A percentile compares a stretch with the other conserved stretches of the same genome.
Conservation (phyloP, 2,888 invertebrate species). For the Idaea dimidiata region DNA sequence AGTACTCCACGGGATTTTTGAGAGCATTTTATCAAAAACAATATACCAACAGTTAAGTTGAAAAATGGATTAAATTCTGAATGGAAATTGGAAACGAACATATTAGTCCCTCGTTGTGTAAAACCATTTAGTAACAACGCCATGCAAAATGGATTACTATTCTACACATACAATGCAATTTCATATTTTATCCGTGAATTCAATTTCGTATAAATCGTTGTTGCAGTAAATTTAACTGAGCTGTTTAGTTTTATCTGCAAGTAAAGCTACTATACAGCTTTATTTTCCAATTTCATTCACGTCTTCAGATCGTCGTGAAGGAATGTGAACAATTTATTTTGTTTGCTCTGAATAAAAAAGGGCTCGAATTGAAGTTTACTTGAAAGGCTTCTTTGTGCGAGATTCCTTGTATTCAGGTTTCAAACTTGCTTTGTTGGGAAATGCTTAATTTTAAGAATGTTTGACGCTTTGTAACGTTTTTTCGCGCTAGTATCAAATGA, state of each 20-base stretch:
- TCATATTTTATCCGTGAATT: conserved; percentile 1
- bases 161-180: neutral
- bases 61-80: neutral
- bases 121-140: neutral
- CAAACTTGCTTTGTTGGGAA: conserved; percentile 23
- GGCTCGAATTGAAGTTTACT: conserved; percentile 37
- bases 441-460: conserved; percentile 17
- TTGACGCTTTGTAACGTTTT: conserved; percentile 23
- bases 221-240: conserved; percentile 2
- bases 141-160: neutral
- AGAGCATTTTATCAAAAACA: too few relatives aligned
- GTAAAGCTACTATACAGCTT: conserved; percentile 34
- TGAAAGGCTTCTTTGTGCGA: conserved; percentile 42
- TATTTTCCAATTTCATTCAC: conserved; percentile 50
- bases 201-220: conserved; percentile 1
- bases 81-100: neutral
- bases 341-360: conserved; percentile 47
- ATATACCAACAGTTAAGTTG: too few relatives aligned
- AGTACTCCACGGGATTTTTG: too few relatives aligned
- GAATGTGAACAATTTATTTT: conserved; percentile 57
- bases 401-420: conserved; percentile 34
- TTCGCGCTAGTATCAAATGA: conserved; percentile 3
- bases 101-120: neutral
- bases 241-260: conserved; percentile 11
- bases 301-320: conserved; percentile 36